Evolutionary conservation across 2,888 invertebrate genomes (phyloP).

Genomic region (Spilarctia lutea): DNA sequence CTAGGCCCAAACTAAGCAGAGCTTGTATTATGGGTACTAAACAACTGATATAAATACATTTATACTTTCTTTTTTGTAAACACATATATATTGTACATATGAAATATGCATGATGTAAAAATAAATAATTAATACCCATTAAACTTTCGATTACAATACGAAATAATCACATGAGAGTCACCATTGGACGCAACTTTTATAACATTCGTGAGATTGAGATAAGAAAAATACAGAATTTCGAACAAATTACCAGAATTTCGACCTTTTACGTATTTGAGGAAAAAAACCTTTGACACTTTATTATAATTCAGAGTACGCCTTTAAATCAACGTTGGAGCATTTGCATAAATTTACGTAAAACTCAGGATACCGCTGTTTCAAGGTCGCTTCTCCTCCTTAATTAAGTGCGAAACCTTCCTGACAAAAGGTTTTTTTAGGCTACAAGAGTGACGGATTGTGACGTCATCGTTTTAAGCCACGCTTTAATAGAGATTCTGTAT

Average conservation of each 20-base stretch:
- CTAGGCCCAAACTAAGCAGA: no score
- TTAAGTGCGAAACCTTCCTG: slow-evolving; percentile 2
- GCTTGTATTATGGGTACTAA: no score
- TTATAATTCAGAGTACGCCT: not conserved
- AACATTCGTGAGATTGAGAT: no score
- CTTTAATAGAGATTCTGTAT: not conserved
- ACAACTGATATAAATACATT: no score
- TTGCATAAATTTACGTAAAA: slow-evolving; percentile 13
- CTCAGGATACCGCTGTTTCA: not conserved
- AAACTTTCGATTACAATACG: no score
- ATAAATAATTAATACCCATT: no score
- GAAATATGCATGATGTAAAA: no score
- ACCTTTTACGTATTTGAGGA: not conserved
- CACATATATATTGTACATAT: no score
- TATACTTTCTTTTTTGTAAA: no score
- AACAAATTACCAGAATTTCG: not conserved
- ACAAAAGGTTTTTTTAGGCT: slow-evolving; percentile 4
- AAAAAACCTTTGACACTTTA: not conserved
- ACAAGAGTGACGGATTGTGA: slow-evolving; percentile 1
- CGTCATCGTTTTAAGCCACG: not conserved
- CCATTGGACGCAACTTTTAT: no score
- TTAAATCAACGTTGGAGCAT: not conserved
- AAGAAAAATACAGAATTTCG: not conserved
- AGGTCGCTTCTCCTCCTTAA: slow-evolving; percentile 4
- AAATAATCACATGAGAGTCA: no score